These are phyloP conservation scores for Pandemis corylana DNA, from an alignment of 2,888 invertebrate genomes.

Conservation along the genomic window DNA sequence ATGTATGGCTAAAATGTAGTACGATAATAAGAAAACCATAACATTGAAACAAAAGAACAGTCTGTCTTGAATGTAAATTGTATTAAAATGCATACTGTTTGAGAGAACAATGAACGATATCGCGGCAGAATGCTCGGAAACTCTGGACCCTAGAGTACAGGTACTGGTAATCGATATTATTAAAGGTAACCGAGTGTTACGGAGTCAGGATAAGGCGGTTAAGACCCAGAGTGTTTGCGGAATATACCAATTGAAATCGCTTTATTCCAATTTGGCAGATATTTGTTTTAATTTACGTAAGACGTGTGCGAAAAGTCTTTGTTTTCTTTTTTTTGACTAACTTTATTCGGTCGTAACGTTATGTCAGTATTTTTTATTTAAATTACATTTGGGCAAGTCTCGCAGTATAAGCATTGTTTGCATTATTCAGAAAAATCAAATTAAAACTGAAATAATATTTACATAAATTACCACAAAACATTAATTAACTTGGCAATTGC, in stretches of 20 bases:
- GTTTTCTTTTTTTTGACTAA: neutral
- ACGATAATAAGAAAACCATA: slow-evolving; percentile 38
- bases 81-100: slow-evolving; percentile 66
- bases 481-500: neutral
- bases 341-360: slow-evolving; percentile 2
- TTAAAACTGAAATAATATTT: neutral
- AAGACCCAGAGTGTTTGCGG: slow-evolving; percentile 12
- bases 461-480: neutral
- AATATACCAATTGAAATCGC: slow-evolving; percentile 13
- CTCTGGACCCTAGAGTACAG: slow-evolving; percentile 93
- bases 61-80: slow-evolving; percentile 54
- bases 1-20: slow-evolving; percentile 12
- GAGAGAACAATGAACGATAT: slow-evolving; percentile 85
- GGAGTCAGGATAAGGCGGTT: slow-evolving; percentile 41
- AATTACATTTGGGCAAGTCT: neutral
- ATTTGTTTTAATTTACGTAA: slow-evolving; percentile 9
- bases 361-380: neutral
- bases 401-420: neutral
- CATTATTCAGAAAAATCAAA: neutral
- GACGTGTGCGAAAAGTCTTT: neutral
- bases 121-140: slow-evolving; percentile 87
- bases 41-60: slow-evolving; percentile 42
- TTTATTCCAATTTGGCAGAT: neutral
- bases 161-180: slow-evolving; percentile 81
- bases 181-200: slow-evolving; percentile 47